These are phyloP conservation scores for Ornithorhynchus anatinus DNA, from an alignment of 2,113 vertebrate species.

Conservation along the genomic window DNA sequence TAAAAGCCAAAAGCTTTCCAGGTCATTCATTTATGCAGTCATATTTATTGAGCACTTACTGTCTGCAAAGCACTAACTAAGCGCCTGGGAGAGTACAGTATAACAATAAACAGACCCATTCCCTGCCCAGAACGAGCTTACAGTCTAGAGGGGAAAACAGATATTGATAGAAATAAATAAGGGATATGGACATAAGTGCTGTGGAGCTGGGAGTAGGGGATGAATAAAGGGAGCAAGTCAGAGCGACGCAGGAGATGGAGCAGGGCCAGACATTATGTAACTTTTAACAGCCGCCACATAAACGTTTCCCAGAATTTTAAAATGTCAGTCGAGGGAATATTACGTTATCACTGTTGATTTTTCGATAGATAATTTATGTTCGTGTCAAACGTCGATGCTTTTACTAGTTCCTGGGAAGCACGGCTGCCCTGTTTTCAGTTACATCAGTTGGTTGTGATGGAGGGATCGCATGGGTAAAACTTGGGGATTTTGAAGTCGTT, in stretches of 20 bases:
- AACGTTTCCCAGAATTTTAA: constrained; percentile 27
- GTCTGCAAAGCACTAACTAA: too few relatives aligned
- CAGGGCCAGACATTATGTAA: too few relatives aligned
- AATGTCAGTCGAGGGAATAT: constrained; percentile 3
- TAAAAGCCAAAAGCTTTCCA: neutral
- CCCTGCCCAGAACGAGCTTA: too few relatives aligned
- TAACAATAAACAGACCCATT: too few relatives aligned
- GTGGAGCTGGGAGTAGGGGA: too few relatives aligned
- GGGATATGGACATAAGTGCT: too few relatives aligned
- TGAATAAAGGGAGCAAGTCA: too few relatives aligned
- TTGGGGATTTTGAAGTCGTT: neutral
- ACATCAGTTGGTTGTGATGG: constrained; percentile 39
- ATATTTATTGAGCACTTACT: too few relatives aligned
- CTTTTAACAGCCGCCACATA: constrained; percentile 9
- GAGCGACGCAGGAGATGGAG: too few relatives aligned
- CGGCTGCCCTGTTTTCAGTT: constrained; percentile 35
- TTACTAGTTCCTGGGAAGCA: constrained; percentile 13
- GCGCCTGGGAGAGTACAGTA: too few relatives aligned
- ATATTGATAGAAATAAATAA: too few relatives aligned
- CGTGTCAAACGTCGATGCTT: constrained; percentile 2
- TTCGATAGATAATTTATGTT: constrained; percentile 24
- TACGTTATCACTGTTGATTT: constrained; percentile 2
- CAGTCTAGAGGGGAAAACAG: too few relatives aligned
- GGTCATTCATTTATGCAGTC: constrained; percentile 14
- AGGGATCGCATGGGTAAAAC: constrained; percentile 17